phyloP scores from a whole-genome alignment of 2,797 vertebrate genomes.

The Syndactyla subalaris region DNA sequence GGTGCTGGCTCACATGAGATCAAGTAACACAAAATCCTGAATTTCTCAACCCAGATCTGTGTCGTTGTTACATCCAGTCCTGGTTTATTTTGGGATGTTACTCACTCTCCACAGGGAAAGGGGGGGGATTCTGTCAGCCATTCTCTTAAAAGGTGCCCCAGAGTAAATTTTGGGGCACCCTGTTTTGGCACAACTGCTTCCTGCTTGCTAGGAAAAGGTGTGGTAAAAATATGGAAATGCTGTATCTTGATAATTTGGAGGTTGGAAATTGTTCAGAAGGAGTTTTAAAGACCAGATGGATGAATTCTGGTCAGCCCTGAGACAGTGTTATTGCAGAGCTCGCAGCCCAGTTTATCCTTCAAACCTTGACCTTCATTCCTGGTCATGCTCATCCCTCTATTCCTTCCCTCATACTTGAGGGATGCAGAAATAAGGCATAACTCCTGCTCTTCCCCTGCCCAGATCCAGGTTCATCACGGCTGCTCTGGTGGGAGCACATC shows the following conservation, averaged over 20 bases:
- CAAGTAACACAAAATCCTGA: neutral
- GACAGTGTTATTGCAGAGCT: neutral
- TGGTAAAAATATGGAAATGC: neutral
- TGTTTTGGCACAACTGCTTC: neutral
- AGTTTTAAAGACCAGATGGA: neutral
- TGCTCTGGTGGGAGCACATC: accelerated
- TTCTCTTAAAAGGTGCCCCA: neutral
- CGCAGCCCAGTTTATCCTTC: neutral
- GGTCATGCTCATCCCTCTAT: neutral
- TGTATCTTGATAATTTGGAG: neutral
- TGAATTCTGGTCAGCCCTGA: neutral
- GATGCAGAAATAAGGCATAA: neutral
- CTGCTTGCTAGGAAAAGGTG: neutral
- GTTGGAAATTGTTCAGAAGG: neutral
- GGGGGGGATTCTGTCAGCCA: neutral
- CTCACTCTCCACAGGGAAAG: neutral
- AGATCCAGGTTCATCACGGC: too few species aligned
- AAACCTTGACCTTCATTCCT: neutral
- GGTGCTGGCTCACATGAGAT: neutral
- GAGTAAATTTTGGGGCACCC: neutral
- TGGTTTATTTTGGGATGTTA: neutral
- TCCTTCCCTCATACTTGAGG: neutral
- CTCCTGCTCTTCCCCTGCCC: neutral
- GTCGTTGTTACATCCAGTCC: neutral
- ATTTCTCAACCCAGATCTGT: neutral